These are phyloP conservation scores for Podocnemis expansa DNA, from an alignment of 2,113 vertebrate genomes.

Conservation along the genomic window DNA sequence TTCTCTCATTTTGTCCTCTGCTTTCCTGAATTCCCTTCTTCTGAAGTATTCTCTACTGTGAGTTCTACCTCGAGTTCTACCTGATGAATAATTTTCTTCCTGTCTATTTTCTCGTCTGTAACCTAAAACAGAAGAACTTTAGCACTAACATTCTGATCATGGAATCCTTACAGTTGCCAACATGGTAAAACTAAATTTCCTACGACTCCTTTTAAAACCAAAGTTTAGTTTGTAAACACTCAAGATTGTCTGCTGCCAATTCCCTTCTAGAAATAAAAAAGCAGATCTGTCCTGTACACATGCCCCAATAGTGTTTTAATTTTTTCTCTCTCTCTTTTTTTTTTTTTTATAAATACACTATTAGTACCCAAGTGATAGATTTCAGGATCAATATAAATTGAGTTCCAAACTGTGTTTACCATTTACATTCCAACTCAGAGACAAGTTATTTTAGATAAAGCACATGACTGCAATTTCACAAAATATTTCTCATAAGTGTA, in stretches of 20 bases:
- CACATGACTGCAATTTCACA: neutral
- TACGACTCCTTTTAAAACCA: neutral
- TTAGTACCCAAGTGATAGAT: neutral
- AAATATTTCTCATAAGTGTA: neutral
- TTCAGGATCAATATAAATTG: neutral
- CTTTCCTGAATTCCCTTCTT: neutral
- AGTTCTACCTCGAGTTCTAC: constrained; percentile 1
- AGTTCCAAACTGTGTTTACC: neutral
- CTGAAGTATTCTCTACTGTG: neutral
- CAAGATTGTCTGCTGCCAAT: neutral
- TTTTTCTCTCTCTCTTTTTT: no score
- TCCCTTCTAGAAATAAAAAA: neutral
- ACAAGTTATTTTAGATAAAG: neutral
- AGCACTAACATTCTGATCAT: neutral
- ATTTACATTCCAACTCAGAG: neutral
- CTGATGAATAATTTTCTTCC: neutral
- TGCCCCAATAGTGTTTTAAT: neutral
- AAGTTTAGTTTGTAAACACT: neutral
- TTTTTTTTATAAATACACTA: neutral
- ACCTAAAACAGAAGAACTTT: neutral
- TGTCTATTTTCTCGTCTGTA: constrained; percentile 13
- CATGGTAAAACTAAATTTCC: neutral
- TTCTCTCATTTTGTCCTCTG: neutral
- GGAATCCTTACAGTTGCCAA: neutral
- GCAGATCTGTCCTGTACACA: neutral